Evolutionary conservation across 2,113 vertebrate genomes (phyloP).

Genomic region (Chlorodrepanis virens): DNA sequence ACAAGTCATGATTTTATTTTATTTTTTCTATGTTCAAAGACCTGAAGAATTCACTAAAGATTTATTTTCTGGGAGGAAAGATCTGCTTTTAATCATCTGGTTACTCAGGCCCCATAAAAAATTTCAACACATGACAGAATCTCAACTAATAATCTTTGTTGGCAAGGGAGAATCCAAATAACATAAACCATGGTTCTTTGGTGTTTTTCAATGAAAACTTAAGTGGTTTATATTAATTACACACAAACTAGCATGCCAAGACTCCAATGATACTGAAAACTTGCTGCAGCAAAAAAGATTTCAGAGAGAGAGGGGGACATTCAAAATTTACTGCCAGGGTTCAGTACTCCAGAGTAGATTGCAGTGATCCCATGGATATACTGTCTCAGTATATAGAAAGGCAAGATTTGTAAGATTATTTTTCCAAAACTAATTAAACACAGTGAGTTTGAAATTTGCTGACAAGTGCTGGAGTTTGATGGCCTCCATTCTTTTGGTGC

Average conservation of each 20-base stretch:
- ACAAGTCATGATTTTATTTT: not conserved
- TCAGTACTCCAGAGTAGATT: not conserved
- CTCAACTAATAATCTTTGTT: not conserved
- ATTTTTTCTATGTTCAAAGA: not conserved
- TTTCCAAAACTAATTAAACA: slow-evolving; percentile 20
- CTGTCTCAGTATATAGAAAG: not conserved
- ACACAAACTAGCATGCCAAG: not conserved
- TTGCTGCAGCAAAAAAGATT: not conserved
- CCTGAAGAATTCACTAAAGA: not conserved
- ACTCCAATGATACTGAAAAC: not conserved
- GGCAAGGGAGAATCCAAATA: not conserved
- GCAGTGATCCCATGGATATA: not conserved
- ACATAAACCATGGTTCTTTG: not conserved
- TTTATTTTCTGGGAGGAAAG: slow-evolving; percentile 5
- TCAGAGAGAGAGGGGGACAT: not conserved
- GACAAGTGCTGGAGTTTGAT: not conserved
- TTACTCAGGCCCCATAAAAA: slow-evolving; percentile 5
- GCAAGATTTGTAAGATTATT: not conserved
- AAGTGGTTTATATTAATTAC: slow-evolving; percentile 26
- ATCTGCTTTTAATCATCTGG: slow-evolving; percentile 41
- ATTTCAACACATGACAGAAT: not conserved
- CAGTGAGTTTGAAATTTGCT: not conserved
- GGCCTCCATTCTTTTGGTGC: not conserved
- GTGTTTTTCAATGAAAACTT: slow-evolving; percentile 2
- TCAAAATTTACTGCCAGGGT: not conserved